A percentile compares a stretch with the other conserved stretches of the same genome.
These are phyloP conservation scores for Himalopsyche phryganea DNA, from an alignment of 1,140 invertebrate genomes.

Conservation along the genomic window DNA sequence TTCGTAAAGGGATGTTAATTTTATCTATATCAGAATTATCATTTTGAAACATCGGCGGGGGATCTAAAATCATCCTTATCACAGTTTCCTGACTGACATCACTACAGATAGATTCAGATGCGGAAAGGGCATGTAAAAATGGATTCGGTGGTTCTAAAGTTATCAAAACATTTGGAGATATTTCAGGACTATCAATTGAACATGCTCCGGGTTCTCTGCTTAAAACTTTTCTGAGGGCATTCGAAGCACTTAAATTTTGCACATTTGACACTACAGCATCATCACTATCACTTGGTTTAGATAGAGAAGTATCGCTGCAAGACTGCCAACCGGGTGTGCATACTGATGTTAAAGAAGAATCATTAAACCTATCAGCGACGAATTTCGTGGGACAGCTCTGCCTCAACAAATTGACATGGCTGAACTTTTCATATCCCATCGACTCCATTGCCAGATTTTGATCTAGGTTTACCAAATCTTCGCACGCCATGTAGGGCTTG, in stretches of 20 bases:
- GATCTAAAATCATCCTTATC: constrained; percentile 50
- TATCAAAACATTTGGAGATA: constrained; percentile 36
- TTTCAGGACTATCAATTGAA: no score
- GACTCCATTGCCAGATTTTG: constrained; percentile 51
- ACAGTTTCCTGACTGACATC: constrained; percentile 37
- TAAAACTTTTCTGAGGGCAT: not conserved
- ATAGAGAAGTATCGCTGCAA: constrained; percentile 38
- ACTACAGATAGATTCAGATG: constrained; percentile 36
- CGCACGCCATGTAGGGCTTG: constrained; percentile 57
- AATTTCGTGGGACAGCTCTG: constrained; percentile 53
- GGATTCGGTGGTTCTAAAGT: constrained; percentile 40
- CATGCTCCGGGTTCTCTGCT: not conserved
- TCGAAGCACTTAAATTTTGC: not conserved
- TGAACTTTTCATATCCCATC: constrained; percentile 36
- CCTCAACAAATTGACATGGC: constrained; percentile 24
- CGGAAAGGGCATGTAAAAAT: constrained; percentile 16
- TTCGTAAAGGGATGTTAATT: constrained; percentile 44
- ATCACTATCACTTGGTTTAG: constrained; percentile 5
- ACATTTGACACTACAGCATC: not conserved
- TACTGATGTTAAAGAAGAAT: constrained; percentile 51
- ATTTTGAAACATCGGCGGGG: constrained; percentile 55
- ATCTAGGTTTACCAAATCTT: constrained; percentile 62
- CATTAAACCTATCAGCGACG: constrained; percentile 56
- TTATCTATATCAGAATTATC: constrained; percentile 45
- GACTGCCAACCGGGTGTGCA: constrained; percentile 53